Percentiles rank a stretch among this genome's conserved stretches.
Evolutionary conservation across 1,140 invertebrate species (phyloP).

Genomic region (Papilio xuthus): DNA sequence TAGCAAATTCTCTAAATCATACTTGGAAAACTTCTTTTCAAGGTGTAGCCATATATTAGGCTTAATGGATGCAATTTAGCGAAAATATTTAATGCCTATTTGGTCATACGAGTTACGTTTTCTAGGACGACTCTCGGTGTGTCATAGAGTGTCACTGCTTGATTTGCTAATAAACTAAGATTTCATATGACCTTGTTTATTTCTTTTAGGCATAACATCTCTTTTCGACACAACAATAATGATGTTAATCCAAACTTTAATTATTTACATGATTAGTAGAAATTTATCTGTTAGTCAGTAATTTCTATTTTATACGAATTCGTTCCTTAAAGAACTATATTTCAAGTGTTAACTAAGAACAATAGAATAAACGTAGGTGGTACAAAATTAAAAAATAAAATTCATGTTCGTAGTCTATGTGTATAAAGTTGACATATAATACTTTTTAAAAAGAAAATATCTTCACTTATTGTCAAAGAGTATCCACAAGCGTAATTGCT

Average conservation of each 20-base stretch:
- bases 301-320: neutral
- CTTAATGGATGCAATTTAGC: neutral
- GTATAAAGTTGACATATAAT: neutral
- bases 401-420: neutral
- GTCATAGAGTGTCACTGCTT: neutral
- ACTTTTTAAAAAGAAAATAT: neutral
- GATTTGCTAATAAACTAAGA: neutral
- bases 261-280: neutral
- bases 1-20: slow-evolving; percentile 9
- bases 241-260: neutral
- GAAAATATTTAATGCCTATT: neutral
- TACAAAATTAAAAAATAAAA: neutral
- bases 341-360: neutral
- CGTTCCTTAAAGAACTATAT: neutral
- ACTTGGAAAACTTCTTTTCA: slow-evolving; percentile 23
- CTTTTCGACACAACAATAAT: neutral
- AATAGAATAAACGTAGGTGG: slow-evolving; percentile 1
- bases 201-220: neutral
- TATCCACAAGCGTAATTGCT: neutral
- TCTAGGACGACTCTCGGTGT: neutral
- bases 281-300: neutral
- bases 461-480: neutral
- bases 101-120: neutral
- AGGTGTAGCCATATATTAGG: neutral
- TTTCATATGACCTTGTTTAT: neutral